phyloP scores from a whole-genome alignment of 2,113 vertebrate genomes.

The Carettochelys insculpta region DNA sequence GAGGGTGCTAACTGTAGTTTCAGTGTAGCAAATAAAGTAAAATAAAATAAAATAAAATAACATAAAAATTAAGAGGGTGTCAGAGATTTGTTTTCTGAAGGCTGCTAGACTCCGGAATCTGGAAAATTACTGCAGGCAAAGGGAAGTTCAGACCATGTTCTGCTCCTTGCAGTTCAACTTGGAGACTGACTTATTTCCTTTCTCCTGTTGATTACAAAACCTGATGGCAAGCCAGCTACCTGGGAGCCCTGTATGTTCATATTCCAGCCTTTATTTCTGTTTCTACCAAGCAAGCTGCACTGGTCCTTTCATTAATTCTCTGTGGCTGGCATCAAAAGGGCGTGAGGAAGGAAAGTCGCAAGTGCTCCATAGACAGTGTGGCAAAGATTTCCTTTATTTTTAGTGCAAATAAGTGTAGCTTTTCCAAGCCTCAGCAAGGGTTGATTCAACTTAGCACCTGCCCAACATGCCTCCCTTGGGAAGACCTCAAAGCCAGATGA shows the following conservation, averaged over 20 bases:
- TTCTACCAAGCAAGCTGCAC: background rate
- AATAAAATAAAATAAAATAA: background rate
- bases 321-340: background rate
- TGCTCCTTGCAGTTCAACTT: background rate
- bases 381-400: background rate
- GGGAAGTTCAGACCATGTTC: background rate
- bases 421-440: background rate
- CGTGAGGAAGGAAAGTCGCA: background rate
- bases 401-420: accelerated
- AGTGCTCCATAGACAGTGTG: background rate
- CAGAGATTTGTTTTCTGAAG: background rate
- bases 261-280: background rate
- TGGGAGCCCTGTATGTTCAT: background rate
- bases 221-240: background rate
- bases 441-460: background rate
- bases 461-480: background rate
- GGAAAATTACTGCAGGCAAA: background rate
- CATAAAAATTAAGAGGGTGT: background rate
- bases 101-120: background rate
- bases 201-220: background rate
- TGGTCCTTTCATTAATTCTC: background rate
- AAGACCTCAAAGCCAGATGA: background rate
- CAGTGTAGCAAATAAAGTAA: background rate
- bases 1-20: too few species aligned
- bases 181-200: background rate